phyloP scores from a whole-genome alignment of 53 echinoderm and acorn worm species.

The Antedon mediterranea region DNA sequence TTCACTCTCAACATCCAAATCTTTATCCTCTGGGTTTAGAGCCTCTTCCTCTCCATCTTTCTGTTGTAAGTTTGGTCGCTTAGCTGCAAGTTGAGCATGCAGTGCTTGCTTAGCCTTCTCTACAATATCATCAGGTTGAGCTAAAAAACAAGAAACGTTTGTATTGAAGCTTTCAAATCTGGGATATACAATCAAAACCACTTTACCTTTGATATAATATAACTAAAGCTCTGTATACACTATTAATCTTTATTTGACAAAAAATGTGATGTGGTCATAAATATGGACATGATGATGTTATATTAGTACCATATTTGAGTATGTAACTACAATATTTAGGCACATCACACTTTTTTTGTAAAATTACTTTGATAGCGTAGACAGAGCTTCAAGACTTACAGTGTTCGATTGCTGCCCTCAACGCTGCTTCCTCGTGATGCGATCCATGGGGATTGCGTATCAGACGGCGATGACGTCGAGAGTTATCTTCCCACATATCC shows the following conservation, averaged over 20 bases:
- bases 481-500: slow-evolving; percentile 98
- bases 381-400: slow-evolving; percentile 59
- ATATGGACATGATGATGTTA: no score
- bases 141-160: slow-evolving; percentile 40
- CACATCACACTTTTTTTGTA: no score
- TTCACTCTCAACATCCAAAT: slow-evolving; percentile 88
- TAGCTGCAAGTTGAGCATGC: slow-evolving; percentile 78
- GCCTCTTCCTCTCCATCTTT: slow-evolving; percentile 69
- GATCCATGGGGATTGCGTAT: slow-evolving; percentile 77
- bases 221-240: no score
- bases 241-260: no score
- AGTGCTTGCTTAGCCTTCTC: slow-evolving; percentile 89
- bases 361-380: no score
- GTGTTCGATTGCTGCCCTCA: slow-evolving; percentile 94
- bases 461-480: slow-evolving; percentile 68
- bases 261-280: no score
- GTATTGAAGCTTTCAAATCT: neutral
- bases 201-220: no score
- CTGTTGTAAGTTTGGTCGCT: slow-evolving; percentile 45
- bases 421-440: slow-evolving; percentile 71
- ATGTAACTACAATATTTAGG: no score
- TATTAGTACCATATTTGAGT: no score
- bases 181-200: no score
- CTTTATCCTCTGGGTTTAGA: slow-evolving; percentile 52
- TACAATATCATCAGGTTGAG: slow-evolving; percentile 84